Base-by-base conservation (phyloP, 1,140 invertebrate species). In the Pseudomyrmex concolor region DNA sequence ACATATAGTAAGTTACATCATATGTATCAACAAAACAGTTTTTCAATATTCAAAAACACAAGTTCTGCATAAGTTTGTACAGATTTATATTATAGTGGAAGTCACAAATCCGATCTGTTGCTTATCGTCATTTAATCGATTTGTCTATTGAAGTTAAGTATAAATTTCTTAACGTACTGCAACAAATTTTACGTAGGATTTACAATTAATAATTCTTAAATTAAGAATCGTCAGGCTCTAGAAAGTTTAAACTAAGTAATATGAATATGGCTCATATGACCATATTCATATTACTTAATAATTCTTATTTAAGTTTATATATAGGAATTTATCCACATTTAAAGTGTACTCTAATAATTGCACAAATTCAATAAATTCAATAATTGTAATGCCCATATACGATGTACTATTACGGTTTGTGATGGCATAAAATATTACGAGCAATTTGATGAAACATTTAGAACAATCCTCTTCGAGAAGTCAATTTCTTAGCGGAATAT, bases 1-100 rank as follows among this genome's bases (percentile, higher is more conserved):
- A 86, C 64, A 55, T 77, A 59, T 17, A 71, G 70, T 57, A 76
- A 86, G 55, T 25, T 76, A 59, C 76, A 76, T 76, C n/a, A 45
- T 17, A 81, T n/a, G 68, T 70, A 76, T 63, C n/a, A 59, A 62
- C 51, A 54, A 78, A 51, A 59, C 50, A 67, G 48, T 72, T 74
- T 74, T 66, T 43, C 10, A 19, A n/a, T 70, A 55, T 63, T 68
- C 34, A 25, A 55, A 68, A 54, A 81, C 84, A 84, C 51, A 85
- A 85, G 17, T 62, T 66, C 54, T 54, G 70, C 76, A 12, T 74
- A 50, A 57, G 60, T 80, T 87, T 87, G 86, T 25, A 78, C 67
- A 84, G 76, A 73, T 86, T 86, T 84, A 87, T 12, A 67, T 84
- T 87, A 87, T 87, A 87, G 59, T 87, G 86, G 86, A 87, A 87